Conservation (phyloP, 2,888 invertebrate genomes). For the Xestia sexstrigata region DNA sequence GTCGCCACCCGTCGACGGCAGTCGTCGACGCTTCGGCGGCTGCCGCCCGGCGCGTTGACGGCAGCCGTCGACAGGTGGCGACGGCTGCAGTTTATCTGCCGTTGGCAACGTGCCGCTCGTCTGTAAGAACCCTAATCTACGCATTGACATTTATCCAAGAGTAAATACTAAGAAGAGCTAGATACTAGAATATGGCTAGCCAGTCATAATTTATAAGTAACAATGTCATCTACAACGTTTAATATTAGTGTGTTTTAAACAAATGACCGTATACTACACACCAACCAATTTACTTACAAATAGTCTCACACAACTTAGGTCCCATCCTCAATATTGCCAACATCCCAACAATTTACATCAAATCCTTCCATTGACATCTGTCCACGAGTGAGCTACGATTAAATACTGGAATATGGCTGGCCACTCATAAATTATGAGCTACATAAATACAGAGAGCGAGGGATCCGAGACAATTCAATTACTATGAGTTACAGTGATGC, state of each 20-base stretch:
- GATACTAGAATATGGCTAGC: slow-evolving; percentile 48
- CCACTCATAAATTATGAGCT: slow-evolving; percentile 60
- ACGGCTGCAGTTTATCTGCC: too few species aligned
- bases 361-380: slow-evolving; percentile 58
- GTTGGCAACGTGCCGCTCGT: too few species aligned
- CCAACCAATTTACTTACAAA: not conserved
- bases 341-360: slow-evolving; percentile 59
- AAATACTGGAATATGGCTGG: slow-evolving; percentile 58
- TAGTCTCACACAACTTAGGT: slow-evolving; percentile 1
- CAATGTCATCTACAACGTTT: not conserved
- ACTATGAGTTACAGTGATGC: slow-evolving; percentile 63
- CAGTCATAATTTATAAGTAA: slow-evolving; percentile 55
- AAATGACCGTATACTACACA: not conserved
- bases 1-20: too few species aligned
- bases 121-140: too few species aligned
- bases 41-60: too few species aligned
- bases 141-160: slow-evolving; percentile 55
- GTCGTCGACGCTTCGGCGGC: too few species aligned
- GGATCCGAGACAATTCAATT: slow-evolving; percentile 69
- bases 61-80: too few species aligned
- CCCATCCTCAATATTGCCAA: slow-evolving; percentile 23
- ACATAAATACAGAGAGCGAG: slow-evolving; percentile 63
- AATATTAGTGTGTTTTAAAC: not conserved
- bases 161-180: slow-evolving; percentile 37
- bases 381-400: slow-evolving; percentile 63